These are phyloP conservation scores for Zaprionus lachaisei DNA, from an alignment of 1,140 invertebrate genomes.

Conservation along the genomic window DNA sequence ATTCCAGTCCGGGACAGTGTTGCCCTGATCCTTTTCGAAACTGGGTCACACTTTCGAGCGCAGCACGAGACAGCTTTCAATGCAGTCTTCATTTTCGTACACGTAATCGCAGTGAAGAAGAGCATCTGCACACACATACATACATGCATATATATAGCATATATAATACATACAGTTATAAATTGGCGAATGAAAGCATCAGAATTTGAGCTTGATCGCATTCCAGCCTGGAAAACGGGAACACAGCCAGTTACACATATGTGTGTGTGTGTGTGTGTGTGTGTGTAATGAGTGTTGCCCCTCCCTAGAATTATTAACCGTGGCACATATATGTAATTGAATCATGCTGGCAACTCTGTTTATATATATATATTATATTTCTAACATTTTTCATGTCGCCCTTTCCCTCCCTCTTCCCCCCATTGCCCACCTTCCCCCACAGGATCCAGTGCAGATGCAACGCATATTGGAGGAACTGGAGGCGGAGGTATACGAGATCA, in stretches of 20 bases:
- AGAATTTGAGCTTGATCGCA: background rate
- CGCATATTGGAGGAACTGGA: conserved; percentile 80
- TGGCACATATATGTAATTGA: background rate
- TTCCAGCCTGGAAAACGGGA: background rate
- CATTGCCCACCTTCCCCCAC: background rate
- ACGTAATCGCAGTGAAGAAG: background rate
- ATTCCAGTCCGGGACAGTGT: background rate
- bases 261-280: background rate
- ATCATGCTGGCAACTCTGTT: background rate
- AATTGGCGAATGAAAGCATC: background rate
- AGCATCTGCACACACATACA: background rate
- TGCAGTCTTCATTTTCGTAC: background rate
- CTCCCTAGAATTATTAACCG: background rate
- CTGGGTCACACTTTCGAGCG: background rate
- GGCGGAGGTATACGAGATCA: conserved; percentile 77
- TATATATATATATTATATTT: background rate
- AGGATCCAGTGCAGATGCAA: conserved; percentile 78
- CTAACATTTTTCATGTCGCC: background rate
- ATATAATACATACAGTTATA: background rate
- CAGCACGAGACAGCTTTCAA: background rate
- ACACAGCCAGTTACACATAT: background rate
- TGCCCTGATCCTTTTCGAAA: background rate
- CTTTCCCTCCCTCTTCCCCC: background rate
- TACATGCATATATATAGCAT: background rate
- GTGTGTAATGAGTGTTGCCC: background rate